Conservation (phyloP, 2,797 vertebrate genomes). For the Forpus xanthops region DNA sequence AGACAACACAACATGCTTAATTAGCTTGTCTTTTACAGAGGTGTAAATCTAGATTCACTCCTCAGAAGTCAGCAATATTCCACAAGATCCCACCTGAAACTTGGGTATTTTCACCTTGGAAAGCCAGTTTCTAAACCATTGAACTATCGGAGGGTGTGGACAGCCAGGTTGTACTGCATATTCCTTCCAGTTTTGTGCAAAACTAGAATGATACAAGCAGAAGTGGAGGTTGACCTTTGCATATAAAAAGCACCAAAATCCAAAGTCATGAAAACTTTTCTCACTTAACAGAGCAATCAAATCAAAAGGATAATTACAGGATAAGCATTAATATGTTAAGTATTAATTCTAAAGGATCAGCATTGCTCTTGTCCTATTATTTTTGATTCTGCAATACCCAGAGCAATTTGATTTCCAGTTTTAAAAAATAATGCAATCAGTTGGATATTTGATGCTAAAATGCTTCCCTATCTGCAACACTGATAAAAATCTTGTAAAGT, state of each 20-base stretch:
- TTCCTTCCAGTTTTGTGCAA: neutral
- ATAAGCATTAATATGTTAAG: neutral
- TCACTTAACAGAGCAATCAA: neutral
- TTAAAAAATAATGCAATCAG: accelerated
- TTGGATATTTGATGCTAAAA: neutral
- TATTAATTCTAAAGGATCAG: neutral
- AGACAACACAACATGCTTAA: neutral
- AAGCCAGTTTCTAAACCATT: neutral
- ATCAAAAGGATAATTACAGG: neutral
- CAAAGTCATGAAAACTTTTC: neutral
- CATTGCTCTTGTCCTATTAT: neutral
- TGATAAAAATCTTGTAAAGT: neutral
- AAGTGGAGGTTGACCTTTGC: neutral
- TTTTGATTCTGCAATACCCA: neutral
- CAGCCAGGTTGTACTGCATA: accelerated
- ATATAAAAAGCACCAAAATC: neutral
- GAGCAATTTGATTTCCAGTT: neutral
- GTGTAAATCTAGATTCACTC: neutral
- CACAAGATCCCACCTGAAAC: neutral
- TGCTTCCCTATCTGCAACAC: neutral
- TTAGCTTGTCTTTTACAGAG: neutral
- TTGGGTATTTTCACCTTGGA: neutral
- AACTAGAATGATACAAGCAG: neutral
- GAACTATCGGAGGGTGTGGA: neutral
- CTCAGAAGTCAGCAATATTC: neutral